Percentiles rank a stretch among this genome's conserved stretches.
phyloP scores from a whole-genome alignment of 2,797 vertebrate genomes.

The Oceanodroma leucorhoa region DNA sequence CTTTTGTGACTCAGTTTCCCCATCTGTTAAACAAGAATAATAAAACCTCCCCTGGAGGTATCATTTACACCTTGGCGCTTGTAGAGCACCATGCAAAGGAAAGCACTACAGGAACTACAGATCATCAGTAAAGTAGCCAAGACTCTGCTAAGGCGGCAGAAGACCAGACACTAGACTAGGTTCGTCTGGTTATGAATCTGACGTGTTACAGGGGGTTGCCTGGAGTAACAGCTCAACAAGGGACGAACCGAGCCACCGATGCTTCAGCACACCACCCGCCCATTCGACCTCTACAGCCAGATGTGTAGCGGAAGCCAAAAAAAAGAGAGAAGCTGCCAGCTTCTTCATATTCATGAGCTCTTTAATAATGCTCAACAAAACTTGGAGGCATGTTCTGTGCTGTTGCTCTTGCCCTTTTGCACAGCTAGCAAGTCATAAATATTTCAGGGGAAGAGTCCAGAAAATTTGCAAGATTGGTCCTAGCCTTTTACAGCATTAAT shows the following conservation, averaged over 20 bases:
- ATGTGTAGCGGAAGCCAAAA: neutral
- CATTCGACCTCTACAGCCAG: neutral
- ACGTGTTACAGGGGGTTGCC: neutral
- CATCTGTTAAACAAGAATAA: neutral
- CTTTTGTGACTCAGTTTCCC: neutral
- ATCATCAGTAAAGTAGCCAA: neutral
- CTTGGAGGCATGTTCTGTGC: constrained; percentile 45
- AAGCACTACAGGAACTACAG: neutral
- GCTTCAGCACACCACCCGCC: neutral
- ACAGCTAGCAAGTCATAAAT: constrained; percentile 41
- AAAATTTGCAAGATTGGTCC: constrained; percentile 61
- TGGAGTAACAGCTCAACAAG: neutral
- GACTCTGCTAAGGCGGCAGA: neutral
- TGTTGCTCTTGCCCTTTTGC: constrained; percentile 42
- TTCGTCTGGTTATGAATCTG: neutral
- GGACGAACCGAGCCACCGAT: neutral
- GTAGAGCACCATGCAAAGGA: neutral
- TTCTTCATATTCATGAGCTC: constrained; percentile 56
- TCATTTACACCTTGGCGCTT: neutral
- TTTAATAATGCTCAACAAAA: constrained; percentile 50
- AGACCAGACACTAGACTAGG: neutral
- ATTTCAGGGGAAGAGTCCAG: constrained; percentile 54
- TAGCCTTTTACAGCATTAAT: constrained; percentile 65
- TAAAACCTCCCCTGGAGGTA: neutral
- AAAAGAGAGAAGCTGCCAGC: neutral